Conservation (phyloP, 2,888 invertebrate species). For the Melanchra persicariae region DNA sequence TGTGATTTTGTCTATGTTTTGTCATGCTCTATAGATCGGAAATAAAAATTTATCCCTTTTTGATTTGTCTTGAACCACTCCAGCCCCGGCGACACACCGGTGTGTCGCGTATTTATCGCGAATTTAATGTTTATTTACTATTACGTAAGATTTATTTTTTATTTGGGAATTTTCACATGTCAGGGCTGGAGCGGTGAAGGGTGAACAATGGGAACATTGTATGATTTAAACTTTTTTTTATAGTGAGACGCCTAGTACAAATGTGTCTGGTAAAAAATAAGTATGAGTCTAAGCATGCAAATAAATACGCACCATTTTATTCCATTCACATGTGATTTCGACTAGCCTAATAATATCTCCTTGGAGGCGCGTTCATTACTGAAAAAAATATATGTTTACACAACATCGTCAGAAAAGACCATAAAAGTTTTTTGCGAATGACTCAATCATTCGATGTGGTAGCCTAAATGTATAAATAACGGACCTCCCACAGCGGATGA, state of each 20-base stretch:
- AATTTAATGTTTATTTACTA: too few species aligned
- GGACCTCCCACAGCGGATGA: slow-evolving; percentile 63
- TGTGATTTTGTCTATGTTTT: neutral
- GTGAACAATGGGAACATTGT: too few species aligned
- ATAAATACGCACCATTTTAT: neutral
- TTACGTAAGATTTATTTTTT: too few species aligned
- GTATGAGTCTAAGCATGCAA: neutral
- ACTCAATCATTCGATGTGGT: slow-evolving; percentile 43
- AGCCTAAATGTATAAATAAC: slow-evolving; percentile 32
- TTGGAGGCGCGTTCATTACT: neutral
- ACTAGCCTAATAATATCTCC: neutral
- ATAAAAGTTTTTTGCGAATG: slow-evolving; percentile 49
- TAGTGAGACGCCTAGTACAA: neutral
- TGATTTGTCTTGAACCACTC: neutral
- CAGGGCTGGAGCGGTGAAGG: too few species aligned
- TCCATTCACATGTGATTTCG: neutral
- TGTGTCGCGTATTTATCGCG: too few species aligned
- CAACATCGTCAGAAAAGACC: slow-evolving; percentile 2
- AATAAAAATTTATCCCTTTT: neutral
- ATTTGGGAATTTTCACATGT: too few species aligned
- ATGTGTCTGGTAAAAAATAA: neutral
- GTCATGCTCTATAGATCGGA: neutral
- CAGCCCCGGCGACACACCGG: too few species aligned
- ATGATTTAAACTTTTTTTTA: neutral
- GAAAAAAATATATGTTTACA: slow-evolving; percentile 18